Evolutionary conservation across 2,797 vertebrate species (phyloP).

Genomic region (Mormyrus proboscirostris): DNA sequence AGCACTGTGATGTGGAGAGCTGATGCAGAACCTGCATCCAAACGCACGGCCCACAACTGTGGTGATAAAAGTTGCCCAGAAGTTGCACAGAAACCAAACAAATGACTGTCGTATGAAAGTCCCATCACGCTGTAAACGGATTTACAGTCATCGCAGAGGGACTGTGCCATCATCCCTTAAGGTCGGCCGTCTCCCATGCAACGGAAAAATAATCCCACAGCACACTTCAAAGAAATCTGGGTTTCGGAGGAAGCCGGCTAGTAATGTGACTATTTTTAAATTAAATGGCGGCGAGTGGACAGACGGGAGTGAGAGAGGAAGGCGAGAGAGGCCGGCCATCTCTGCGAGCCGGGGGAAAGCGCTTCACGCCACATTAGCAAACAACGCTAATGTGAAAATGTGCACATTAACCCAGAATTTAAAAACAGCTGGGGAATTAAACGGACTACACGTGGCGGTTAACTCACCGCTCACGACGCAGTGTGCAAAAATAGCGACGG

Average conservation of each 20-base stretch:
- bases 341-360: background rate
- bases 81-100: background rate
- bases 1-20: background rate
- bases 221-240: background rate
- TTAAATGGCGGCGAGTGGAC: background rate
- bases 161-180: background rate
- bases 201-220: background rate
- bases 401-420: slow-evolving; percentile 10
- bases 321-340: background rate
- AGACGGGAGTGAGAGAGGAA: background rate
- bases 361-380: background rate
- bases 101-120: background rate
- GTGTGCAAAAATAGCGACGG: background rate
- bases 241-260: background rate
- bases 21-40: too few species aligned
- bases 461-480: background rate
- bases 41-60: background rate
- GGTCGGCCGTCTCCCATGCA: background rate
- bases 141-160: background rate
- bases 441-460: background rate
- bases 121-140: background rate
- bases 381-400: background rate
- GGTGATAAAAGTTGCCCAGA: background rate
- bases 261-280: background rate
- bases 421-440: slow-evolving; percentile 7